Evolutionary conservation across 2,797 vertebrate genomes (phyloP).

Genomic region (Aeoliscus strigatus): DNA sequence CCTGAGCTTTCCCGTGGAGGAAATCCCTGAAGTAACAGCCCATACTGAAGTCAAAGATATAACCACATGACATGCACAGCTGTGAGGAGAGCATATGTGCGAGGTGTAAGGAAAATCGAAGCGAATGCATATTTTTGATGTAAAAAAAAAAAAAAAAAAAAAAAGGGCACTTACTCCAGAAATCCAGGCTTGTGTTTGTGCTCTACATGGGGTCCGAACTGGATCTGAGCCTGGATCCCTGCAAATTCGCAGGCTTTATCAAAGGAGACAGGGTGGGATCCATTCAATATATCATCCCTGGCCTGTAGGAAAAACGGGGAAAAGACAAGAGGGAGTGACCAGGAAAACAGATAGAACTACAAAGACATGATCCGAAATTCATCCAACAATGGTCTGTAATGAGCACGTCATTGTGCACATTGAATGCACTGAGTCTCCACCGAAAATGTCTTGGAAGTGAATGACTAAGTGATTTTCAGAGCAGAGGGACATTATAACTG

Average conservation of each 20-base stretch:
- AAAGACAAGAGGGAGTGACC: slow-evolving; percentile 4
- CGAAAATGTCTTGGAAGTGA: slow-evolving; percentile 18
- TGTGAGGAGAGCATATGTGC: slow-evolving; percentile 13
- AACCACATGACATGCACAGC: slow-evolving; percentile 27
- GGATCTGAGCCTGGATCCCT: slow-evolving; percentile 98
- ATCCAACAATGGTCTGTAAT: slow-evolving; percentile 17
- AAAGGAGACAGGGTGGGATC: slow-evolving; percentile 96
- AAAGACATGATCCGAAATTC: slow-evolving; percentile 35
- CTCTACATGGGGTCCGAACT: slow-evolving; percentile 96
- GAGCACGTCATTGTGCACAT: slow-evolving; percentile 24
- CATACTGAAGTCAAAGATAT: slow-evolving; percentile 25
- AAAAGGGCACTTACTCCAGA: slow-evolving; percentile 85
- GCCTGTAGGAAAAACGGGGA: slow-evolving; percentile 73
- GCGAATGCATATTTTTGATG: too few relatives aligned
- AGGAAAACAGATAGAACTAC: slow-evolving; percentile 19
- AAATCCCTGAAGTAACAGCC: slow-evolving; percentile 48
- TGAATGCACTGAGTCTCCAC: slow-evolving; percentile 22
- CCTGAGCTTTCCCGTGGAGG: slow-evolving; percentile 44
- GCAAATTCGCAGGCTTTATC: slow-evolving; percentile 97
- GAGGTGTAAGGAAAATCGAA: too few relatives aligned
- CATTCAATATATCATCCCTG: slow-evolving; percentile 96
- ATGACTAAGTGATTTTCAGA: slow-evolving; percentile 22
- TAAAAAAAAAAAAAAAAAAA: slow-evolving; percentile 20
- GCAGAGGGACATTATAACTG: slow-evolving; percentile 12
- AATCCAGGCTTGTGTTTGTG: slow-evolving; percentile 98